phyloP scores from a whole-genome alignment of 2,113 vertebrate genomes.

The Pelodiscus sinensis region DNA sequence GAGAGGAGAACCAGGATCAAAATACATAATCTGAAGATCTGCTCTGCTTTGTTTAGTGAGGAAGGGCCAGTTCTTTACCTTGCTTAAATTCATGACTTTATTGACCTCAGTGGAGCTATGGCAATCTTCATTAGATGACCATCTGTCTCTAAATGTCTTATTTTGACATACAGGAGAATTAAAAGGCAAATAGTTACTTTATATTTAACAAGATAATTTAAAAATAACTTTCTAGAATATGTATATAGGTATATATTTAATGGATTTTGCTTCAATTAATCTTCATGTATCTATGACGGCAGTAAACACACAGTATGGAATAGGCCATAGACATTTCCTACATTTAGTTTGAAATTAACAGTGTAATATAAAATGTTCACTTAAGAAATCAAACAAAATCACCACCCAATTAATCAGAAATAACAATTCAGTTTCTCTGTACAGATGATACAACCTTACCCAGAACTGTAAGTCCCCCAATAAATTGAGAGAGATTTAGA shows the following conservation, averaged over 20 bases:
- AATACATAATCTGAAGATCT: neutral
- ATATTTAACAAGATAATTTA: neutral
- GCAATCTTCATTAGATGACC: neutral
- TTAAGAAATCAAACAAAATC: neutral
- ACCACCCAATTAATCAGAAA: neutral
- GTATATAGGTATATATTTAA: neutral
- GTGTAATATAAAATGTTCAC: rapidly evolving
- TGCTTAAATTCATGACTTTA: neutral
- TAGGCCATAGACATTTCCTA: neutral
- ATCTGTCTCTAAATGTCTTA: neutral
- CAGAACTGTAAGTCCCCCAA: neutral
- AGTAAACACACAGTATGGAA: neutral
- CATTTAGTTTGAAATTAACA: neutral
- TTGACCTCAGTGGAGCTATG: neutral
- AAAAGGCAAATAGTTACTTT: neutral
- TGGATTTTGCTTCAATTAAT: neutral
- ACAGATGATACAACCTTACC: neutral
- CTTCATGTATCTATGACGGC: neutral
- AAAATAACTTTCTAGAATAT: neutral
- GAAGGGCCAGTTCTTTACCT: neutral
- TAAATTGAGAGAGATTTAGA: neutral
- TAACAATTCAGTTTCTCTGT: neutral
- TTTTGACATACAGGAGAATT: neutral
- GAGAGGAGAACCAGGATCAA: neutral
- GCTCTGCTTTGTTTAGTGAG: neutral